phyloP scores from a whole-genome alignment of 2,888 invertebrate species.

The Heliconius aoede region DNA sequence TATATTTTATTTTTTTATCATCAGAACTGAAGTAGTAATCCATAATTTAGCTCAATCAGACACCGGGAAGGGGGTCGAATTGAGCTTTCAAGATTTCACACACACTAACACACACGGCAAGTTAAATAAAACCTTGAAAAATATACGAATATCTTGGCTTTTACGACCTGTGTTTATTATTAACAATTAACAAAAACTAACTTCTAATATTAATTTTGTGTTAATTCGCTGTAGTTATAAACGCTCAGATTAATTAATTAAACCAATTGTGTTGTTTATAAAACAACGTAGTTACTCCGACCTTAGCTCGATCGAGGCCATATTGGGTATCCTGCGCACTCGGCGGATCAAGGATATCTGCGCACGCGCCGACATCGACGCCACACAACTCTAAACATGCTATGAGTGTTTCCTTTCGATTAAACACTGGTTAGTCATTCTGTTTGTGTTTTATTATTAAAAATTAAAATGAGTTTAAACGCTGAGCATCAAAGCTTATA shows the following conservation, averaged over 20 bases:
- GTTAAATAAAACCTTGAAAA: too few relatives aligned
- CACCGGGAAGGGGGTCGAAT: too few relatives aligned
- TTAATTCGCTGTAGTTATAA: not conserved
- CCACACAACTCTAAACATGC: constrained; percentile 10
- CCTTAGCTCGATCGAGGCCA: constrained; percentile 37
- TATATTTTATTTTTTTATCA: too few relatives aligned
- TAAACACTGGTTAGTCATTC: constrained; percentile 6
- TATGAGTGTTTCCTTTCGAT: not conserved
- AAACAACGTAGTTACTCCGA: constrained; percentile 26
- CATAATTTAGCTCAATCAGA: too few relatives aligned
- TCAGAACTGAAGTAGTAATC: too few relatives aligned
- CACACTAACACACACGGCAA: too few relatives aligned
- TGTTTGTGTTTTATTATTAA: not conserved
- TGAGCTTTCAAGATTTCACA: too few relatives aligned
- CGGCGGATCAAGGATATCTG: constrained; percentile 39
- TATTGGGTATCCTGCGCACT: constrained; percentile 33
- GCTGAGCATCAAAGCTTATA: too few relatives aligned
- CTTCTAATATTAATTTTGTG: not conserved
- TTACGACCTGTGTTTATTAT: too few relatives aligned
- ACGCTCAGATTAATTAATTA: not conserved
- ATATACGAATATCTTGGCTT: too few relatives aligned
- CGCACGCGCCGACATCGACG: constrained; percentile 36
- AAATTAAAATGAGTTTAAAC: too few relatives aligned
- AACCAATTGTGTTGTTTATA: constrained; percentile 6
- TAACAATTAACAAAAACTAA: not conserved